Evolutionary conservation across 2,113 vertebrate species (phyloP).

Genomic region (Tragelaphus buxtoni): DNA sequence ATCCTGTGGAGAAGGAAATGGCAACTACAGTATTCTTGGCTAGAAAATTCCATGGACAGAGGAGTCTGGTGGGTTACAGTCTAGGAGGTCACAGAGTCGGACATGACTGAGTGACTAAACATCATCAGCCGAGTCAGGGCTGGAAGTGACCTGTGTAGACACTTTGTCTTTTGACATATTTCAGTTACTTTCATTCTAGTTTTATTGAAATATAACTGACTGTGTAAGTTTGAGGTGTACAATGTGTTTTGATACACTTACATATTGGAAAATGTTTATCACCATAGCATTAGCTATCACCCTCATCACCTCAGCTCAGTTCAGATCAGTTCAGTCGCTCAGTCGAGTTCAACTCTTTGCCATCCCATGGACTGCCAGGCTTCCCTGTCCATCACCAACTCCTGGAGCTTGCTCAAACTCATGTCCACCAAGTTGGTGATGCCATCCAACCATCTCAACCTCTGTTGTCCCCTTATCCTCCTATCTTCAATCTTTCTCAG

Average conservation of each 20-base stretch:
- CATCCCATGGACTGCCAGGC: not conserved
- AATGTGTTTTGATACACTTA: not conserved
- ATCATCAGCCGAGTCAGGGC: not conserved
- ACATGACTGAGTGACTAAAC: not conserved
- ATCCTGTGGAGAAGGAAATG: not conserved
- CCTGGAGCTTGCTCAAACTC: not conserved
- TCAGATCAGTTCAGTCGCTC: not conserved
- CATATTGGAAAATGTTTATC: not conserved
- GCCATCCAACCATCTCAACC: not conserved
- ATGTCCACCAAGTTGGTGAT: not conserved
- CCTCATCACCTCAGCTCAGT: not conserved
- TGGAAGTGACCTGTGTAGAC: not conserved
- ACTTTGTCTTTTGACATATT: not conserved
- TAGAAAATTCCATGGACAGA: not conserved
- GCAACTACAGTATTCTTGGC: not conserved
- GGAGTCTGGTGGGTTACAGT: not conserved
- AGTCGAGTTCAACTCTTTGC: rapidly evolving
- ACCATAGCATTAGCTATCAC: not conserved
- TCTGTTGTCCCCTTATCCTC: not conserved
- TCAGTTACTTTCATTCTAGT: not conserved
- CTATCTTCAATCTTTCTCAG: not conserved
- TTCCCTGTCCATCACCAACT: not conserved
- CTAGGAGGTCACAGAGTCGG: not conserved
- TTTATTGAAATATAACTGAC: not conserved
- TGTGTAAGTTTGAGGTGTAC: not conserved